Conservation (phyloP, 2,888 invertebrate species). For the Odontocerum albicorne region DNA sequence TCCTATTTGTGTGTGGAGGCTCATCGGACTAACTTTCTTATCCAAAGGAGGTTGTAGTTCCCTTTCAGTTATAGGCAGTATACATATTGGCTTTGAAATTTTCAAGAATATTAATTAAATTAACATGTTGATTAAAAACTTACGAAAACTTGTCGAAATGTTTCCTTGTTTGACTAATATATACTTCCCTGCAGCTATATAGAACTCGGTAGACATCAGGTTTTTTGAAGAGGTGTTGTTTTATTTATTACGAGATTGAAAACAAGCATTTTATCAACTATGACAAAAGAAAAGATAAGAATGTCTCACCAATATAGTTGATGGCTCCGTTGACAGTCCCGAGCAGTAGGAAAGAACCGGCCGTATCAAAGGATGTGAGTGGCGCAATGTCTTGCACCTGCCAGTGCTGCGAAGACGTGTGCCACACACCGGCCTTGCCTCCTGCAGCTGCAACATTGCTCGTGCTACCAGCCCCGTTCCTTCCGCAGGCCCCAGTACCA, state of each 20-base stretch:
- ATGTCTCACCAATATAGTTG: slow-evolving; percentile 84
- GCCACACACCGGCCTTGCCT: slow-evolving; percentile 99
- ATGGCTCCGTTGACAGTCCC: slow-evolving; percentile 97
- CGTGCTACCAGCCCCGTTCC: not conserved
- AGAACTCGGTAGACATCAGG: no score
- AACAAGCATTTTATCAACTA: not conserved
- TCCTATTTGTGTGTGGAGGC: no score
- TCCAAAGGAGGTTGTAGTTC: no score
- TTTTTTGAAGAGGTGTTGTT: not conserved
- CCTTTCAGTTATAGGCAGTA: no score
- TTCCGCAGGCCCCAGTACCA: slow-evolving; percentile 33
- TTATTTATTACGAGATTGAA: not conserved
- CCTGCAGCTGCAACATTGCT: slow-evolving; percentile 43
- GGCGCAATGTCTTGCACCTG: slow-evolving; percentile 96
- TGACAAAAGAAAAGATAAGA: not conserved
- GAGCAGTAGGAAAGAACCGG: slow-evolving; percentile 91
- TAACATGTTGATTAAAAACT: no score
- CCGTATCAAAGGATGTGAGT: slow-evolving; percentile 94
- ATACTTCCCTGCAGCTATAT: no score
- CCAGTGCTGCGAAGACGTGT: slow-evolving; percentile 98
- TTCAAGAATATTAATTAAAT: no score
- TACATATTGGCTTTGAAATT: no score
- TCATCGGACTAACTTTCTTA: no score
- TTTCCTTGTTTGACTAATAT: no score
- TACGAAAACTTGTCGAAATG: no score